Evolutionary conservation across 2,888 invertebrate genomes (phyloP).

Genomic region (Ichneumoninae sp.): DNA sequence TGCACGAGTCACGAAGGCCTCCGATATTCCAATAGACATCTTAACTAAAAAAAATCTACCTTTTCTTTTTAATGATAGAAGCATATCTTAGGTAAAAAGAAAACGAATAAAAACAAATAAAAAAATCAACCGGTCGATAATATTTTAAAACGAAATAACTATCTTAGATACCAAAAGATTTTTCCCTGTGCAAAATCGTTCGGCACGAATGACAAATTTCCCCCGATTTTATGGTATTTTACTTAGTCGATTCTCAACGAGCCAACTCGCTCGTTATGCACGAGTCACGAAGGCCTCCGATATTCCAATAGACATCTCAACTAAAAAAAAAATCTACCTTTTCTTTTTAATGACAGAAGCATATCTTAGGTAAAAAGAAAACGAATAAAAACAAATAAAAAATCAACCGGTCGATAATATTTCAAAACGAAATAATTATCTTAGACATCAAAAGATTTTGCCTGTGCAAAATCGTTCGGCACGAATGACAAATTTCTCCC

Average conservation of each 20-base stretch:
- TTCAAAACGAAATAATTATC: too few species aligned
- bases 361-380: neutral
- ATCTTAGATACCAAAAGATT: too few species aligned
- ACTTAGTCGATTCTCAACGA: too few species aligned
- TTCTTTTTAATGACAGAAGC: neutral
- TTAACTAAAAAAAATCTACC: neutral
- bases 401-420: too few species aligned
- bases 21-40: neutral
- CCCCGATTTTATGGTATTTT: too few species aligned
- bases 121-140: too few species aligned
- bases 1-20: neutral
- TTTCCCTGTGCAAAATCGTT: too few species aligned
- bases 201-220: too few species aligned
- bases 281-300: neutral
- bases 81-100: neutral
- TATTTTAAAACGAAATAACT: too few species aligned
- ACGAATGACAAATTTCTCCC: too few species aligned
- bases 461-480: too few species aligned
- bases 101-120: neutral
- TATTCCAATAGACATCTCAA: neutral
- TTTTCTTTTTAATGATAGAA: neutral
- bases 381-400: neutral
- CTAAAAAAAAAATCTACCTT: neutral
- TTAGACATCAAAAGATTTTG: too few species aligned
- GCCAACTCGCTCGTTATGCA: slow-evolving; percentile 11